Percentiles rank a stretch among this genome's conserved stretches.
Evolutionary conservation across 2,797 vertebrate genomes (phyloP).

Genomic region (Petrocephalus sullivani): DNA sequence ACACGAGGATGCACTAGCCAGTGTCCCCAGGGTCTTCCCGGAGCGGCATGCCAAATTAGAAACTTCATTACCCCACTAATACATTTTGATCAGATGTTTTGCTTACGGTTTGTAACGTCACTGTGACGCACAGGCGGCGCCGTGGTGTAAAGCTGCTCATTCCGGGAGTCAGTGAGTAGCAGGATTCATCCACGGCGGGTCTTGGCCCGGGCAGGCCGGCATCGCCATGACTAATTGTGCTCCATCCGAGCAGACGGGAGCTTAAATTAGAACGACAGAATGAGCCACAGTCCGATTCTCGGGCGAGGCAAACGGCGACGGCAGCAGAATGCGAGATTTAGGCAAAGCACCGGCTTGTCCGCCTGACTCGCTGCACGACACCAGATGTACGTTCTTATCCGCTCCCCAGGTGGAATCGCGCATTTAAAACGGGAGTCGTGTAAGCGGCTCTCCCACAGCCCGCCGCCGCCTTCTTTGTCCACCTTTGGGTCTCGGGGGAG

Average conservation of each 20-base stretch:
- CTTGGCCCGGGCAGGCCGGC: not conserved
- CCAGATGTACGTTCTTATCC: not conserved
- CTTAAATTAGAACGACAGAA: not conserved
- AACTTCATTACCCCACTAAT: constrained; percentile 16
- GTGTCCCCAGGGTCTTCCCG: not conserved
- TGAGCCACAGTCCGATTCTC: not conserved
- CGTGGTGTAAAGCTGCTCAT: not conserved
- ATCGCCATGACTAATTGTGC: not conserved
- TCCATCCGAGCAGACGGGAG: not conserved
- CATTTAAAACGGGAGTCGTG: not conserved
- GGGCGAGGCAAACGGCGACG: not conserved
- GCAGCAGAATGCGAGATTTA: not conserved
- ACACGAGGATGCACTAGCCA: not conserved
- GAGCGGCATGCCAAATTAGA: constrained; percentile 2
- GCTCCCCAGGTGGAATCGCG: not conserved
- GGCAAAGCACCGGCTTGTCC: not conserved
- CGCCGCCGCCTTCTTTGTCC: not conserved
- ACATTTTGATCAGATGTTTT: constrained; percentile 13
- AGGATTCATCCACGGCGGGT: not conserved
- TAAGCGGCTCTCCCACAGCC: not conserved
- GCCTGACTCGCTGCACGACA: not conserved
- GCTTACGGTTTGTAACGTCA: not conserved
- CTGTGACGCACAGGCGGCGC: not conserved
- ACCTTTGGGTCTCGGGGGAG: not conserved
- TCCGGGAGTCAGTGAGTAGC: not conserved